Evolutionary conservation across 2,113 vertebrate species (phyloP).

Genomic region (Otis tarda): DNA sequence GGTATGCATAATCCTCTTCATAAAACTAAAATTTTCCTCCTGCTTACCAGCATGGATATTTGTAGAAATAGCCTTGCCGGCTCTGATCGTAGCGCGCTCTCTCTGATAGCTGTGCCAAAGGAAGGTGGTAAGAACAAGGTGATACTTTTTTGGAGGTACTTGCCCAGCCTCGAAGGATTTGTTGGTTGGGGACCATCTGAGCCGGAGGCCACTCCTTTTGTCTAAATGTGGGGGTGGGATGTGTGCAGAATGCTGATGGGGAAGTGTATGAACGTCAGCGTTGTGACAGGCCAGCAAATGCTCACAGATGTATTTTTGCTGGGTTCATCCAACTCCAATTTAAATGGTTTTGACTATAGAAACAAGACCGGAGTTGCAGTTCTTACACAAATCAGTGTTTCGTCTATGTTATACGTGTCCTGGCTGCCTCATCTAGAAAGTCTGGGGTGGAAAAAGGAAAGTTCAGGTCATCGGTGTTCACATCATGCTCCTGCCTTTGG

Average conservation of each 20-base stretch:
- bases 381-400: slow-evolving; percentile 17
- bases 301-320: slow-evolving; percentile 39
- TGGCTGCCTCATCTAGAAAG: slow-evolving; percentile 3
- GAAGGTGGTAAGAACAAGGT: background rate
- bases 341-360: slow-evolving; percentile 48
- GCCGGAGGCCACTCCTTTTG: background rate
- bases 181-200: background rate
- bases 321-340: background rate
- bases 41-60: background rate
- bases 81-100: background rate
- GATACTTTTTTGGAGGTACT: background rate
- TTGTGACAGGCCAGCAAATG: slow-evolving; percentile 5
- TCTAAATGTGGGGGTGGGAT: background rate
- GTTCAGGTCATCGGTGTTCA: background rate
- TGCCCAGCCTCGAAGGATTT: background rate
- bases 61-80: background rate
- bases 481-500: background rate
- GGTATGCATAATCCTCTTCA: background rate
- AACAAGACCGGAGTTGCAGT: background rate
- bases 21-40: background rate
- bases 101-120: background rate
- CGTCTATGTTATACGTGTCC: background rate
- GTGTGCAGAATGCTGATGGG: background rate
- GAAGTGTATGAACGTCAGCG: background rate
- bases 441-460: background rate